phyloP scores from a whole-genome alignment of 2,113 vertebrate genomes.

The Todiramphus saurophagus region DNA sequence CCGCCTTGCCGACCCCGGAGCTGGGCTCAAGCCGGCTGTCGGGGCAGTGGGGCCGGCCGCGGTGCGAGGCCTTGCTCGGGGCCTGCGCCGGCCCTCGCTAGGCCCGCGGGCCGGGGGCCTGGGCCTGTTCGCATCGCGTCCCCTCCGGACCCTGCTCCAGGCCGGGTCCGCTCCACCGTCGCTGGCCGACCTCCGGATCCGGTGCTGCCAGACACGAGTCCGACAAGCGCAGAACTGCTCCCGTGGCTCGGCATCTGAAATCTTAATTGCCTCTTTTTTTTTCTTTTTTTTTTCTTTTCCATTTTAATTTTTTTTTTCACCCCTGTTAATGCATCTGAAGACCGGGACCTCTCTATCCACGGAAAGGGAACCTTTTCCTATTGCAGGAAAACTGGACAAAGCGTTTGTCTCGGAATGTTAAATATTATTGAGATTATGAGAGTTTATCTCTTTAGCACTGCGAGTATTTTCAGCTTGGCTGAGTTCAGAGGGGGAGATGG shows the following conservation, averaged over 20 bases:
- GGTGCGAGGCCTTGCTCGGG: not conserved
- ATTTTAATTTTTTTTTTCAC: too few species aligned
- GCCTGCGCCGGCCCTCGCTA: not conserved
- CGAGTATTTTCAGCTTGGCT: not conserved
- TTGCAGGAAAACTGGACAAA: not conserved
- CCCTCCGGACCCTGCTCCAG: not conserved
- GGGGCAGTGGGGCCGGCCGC: not conserved
- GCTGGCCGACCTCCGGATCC: not conserved
- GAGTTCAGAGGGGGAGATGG: not conserved
- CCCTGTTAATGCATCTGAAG: not conserved
- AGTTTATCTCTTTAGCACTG: not conserved
- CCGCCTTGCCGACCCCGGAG: not conserved
- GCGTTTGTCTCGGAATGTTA: not conserved
- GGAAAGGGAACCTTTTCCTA: not conserved
- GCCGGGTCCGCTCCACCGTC: not conserved
- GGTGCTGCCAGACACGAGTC: not conserved
- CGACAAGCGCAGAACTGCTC: not conserved
- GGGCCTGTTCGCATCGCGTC: rapidly evolving
- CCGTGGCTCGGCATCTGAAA: not conserved
- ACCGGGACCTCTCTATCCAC: rapidly evolving
- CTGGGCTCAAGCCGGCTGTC: not conserved
- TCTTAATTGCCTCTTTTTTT: not conserved
- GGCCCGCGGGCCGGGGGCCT: not conserved
- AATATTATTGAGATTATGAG: not conserved
- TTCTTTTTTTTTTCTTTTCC: not conserved